Base-by-base conservation (phyloP, 2,888 invertebrate species). In the Unio pictorum region DNA sequence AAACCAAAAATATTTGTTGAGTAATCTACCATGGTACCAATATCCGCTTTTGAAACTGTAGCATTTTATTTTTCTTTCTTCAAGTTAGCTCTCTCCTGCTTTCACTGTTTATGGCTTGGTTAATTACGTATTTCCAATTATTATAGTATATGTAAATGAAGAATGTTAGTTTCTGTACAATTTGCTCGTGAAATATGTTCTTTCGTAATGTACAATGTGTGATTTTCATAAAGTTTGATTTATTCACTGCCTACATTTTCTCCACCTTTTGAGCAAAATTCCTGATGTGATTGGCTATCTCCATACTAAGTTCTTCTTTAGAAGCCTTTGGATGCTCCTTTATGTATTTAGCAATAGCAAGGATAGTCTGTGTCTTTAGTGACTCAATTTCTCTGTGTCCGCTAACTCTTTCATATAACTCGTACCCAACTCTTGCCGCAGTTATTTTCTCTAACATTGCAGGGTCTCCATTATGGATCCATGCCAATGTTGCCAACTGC, bases 281-380 rank as follows among this genome's bases (percentile, higher is more conserved):
- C 61, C 75, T 69, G 28, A 87, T 85, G 45, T 84, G 83, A 69
- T 81, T 84, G 57, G 79, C 72, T 26, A 87, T 73, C 68, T 82
- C 85, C 60, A 81, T 81, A 28, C 74, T 70, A 26, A 85, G 65
- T 57, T 86, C 83, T 67, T 85, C 84, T 67, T 82, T 82, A 55
- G 82, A 78, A 55, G 85, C 86, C 26, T 81, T 84, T n/a, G 87
- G 87, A 66, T 87, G 73, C 34, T 83, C 83, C 68, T 86, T 83
- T 6, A 87, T 78, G 74, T 81, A 86, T 68, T 85, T 81, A 17
- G 81, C 78, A 58, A 87, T 87, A 8, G 75, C 75, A 26, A 81
- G 56, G 60, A 84, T 86, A 1, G 86, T 83, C 69, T 84, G 79
- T 64, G 74, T 79, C 56, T 84, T 80, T 61, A 87, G 74, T 17